phyloP scores from a whole-genome alignment of 2,797 vertebrate species.

The Gallinago nigripennis region DNA sequence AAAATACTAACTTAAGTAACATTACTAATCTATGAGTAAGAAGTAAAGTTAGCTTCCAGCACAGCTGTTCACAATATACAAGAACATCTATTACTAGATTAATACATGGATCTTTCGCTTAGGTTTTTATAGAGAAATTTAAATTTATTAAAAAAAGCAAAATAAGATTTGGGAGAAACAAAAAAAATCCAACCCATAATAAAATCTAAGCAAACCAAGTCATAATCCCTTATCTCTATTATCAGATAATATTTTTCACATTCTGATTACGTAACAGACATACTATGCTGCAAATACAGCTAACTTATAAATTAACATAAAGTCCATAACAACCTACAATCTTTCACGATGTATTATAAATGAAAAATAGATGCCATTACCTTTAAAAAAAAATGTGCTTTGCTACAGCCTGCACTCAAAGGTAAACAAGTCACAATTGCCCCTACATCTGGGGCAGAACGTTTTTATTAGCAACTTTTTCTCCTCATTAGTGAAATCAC shows the following conservation, averaged over 20 bases:
- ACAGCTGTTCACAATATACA: not conserved
- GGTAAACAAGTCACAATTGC: rapidly evolving
- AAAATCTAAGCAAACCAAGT: not conserved
- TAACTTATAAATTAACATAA: not conserved
- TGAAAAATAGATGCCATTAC: rapidly evolving
- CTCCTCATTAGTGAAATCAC: not conserved
- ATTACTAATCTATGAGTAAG: not conserved
- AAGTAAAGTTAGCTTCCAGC: not conserved
- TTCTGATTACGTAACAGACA: not conserved
- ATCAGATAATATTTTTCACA: not conserved
- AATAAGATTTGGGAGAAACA: not conserved
- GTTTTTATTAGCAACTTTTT: not conserved
- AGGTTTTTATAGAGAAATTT: rapidly evolving
- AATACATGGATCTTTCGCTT: rapidly evolving
- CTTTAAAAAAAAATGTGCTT: not conserved
- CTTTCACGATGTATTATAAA: rapidly evolving
- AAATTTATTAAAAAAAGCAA: not conserved
- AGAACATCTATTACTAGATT: not conserved
- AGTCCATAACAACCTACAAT: rapidly evolving
- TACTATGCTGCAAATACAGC: rapidly evolving
- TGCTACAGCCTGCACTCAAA: rapidly evolving
- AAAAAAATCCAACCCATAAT: not conserved
- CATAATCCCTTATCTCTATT: not conserved
- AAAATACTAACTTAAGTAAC: not conserved
- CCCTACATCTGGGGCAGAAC: rapidly evolving